A percentile compares a stretch with the other conserved stretches of the same genome.
Conservation (phyloP, 2,797 vertebrate genomes). For the Sphenodon punctatus region DNA sequence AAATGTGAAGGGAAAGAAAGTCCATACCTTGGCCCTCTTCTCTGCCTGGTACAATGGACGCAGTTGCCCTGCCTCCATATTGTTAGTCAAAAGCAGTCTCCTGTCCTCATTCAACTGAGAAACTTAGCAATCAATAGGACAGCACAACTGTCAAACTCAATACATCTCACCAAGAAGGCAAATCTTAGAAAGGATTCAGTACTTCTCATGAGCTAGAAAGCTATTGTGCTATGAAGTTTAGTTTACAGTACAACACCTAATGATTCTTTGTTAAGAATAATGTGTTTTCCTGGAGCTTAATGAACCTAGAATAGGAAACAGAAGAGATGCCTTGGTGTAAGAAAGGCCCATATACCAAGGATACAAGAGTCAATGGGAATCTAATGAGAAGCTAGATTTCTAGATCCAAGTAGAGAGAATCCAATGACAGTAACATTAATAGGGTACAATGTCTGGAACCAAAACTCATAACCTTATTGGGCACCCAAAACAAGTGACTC, state of each 20-base stretch:
- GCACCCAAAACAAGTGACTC: no score
- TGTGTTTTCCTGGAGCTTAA: not conserved
- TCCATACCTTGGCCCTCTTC: constrained; percentile 3
- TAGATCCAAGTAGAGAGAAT: not conserved
- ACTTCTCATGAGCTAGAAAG: not conserved
- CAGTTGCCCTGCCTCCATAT: not conserved
- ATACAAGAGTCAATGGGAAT: not conserved
- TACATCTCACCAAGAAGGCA: not conserved
- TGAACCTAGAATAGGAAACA: not conserved
- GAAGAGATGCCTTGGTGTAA: not conserved
- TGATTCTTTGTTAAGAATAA: not conserved
- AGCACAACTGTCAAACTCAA: not conserved
- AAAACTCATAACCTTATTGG: no score
- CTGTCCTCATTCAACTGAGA: not conserved
- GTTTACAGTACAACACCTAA: not conserved
- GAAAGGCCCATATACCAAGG: not conserved
- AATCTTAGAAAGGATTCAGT: not conserved
- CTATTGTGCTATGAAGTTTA: not conserved
- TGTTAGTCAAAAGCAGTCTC: not conserved
- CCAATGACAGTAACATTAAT: no score
- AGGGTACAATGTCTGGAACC: no score
- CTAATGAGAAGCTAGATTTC: not conserved
- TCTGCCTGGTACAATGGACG: not conserved
- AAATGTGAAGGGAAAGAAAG: not conserved
- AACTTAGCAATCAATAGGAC: not conserved